Base-by-base conservation (phyloP, 2,888 invertebrate genomes). In the Orchesellides sinensis region DNA sequence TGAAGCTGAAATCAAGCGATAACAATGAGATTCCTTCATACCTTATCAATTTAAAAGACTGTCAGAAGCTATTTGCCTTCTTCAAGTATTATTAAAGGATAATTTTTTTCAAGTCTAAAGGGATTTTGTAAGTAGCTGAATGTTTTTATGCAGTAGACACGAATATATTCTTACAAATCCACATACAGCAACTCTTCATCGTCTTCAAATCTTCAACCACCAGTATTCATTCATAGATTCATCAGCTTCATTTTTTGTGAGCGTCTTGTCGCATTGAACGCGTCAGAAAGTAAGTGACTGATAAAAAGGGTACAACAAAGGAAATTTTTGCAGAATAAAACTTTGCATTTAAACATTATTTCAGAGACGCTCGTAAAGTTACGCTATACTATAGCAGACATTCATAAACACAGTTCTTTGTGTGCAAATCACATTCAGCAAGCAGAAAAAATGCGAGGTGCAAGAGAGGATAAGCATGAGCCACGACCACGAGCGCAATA, bases 401-500 rank as follows among this genome's bases (percentile, higher is more conserved):
- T 66, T 12, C 54, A 54, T 23, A 6, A 35, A 35, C 35, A 19
- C 47, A 66, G 66, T 23, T 66, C 66, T 40, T 74, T 74, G 74
- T 72, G 35, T 54, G 35, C 65, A 47, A 66, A 59, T 21, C 5
- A 56, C 66, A 77, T 59, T 56, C 59, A 59, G 66, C 56, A 45
- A 61, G 49, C 73, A 59, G 29, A 12, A 59, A 54, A 65, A 40
- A 35, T 52, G 35, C 75, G 54, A 77, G 35, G 25, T 61, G 32
- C 54, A 35, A 32, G 21, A 40, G n/a, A 40, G 14, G 17, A 29
- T 23, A 69, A 66, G 75, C 77, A 77, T 77, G 77, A 77, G 77
- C 68, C 69, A 56, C 68, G 56, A 69, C 77, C 68, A 68, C 59
- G 61, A 77, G 40, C n/a, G n/a, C 61, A 69, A 77, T 69, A 77